These are phyloP conservation scores for Euura lappo DNA, from an alignment of 1,140 invertebrate species.

Conservation along the genomic window DNA sequence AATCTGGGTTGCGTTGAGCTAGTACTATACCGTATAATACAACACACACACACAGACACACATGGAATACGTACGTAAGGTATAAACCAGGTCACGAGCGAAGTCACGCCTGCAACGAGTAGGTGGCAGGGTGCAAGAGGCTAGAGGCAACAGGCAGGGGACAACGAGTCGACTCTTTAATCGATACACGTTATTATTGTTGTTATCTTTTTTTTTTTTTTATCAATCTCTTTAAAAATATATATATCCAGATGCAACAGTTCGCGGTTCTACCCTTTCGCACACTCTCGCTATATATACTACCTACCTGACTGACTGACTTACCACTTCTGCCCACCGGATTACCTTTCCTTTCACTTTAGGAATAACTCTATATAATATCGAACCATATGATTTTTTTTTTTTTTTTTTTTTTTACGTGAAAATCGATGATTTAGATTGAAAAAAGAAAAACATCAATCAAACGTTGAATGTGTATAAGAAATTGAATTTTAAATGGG, in stretches of 20 bases:
- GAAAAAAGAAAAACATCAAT: neutral
- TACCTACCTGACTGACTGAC: no score
- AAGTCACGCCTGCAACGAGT: neutral
- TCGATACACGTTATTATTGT: no score
- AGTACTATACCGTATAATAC: neutral
- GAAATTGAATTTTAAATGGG: no score
- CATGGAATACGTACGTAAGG: neutral
- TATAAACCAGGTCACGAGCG: slow-evolving; percentile 2
- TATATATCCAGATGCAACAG: neutral
- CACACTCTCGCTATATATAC: no score
- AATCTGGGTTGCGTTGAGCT: neutral
- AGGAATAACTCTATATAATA: no score
- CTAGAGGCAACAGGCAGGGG: no score
- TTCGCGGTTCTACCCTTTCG: no score
- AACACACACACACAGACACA: neutral
- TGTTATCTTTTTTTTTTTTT: neutral
- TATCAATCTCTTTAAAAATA: neutral
- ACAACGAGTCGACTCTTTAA: no score
- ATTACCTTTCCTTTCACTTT: no score
- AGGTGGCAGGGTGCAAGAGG: no score
- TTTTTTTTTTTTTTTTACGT: neutral
- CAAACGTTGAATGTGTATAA: neutral
- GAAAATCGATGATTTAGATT: neutral
- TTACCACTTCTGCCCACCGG: no score
- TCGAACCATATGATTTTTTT: neutral